Conservation (phyloP, 2,113 vertebrate genomes). For the Vimba vimba region DNA sequence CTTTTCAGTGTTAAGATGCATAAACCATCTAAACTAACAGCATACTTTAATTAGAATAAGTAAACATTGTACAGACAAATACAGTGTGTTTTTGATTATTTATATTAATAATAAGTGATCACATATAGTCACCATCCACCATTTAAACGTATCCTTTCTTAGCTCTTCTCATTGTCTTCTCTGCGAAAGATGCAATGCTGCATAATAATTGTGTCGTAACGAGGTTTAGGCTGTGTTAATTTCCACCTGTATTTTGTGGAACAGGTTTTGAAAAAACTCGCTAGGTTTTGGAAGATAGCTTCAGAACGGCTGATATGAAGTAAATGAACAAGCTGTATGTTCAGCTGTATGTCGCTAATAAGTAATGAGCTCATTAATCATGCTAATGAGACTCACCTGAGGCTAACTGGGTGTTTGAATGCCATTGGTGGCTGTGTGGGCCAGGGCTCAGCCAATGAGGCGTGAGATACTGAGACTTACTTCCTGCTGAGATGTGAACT, state of each 20-base stretch:
- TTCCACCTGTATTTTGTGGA: not conserved
- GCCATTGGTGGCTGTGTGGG: slow-evolving; percentile 53
- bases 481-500: slow-evolving; percentile 21
- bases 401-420: slow-evolving; percentile 31
- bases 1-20: not conserved
- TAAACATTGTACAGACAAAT: not conserved
- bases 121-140: not conserved
- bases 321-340: slow-evolving; percentile 31
- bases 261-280: too few relatives aligned
- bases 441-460: slow-evolving; percentile 38
- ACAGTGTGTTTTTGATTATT: not conserved
- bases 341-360: slow-evolving; percentile 62
- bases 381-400: slow-evolving; percentile 56
- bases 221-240: not conserved
- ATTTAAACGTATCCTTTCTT: not conserved
- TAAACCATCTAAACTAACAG: not conserved
- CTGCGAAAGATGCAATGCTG: not conserved
- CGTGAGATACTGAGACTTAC: slow-evolving; percentile 55
- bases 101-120: not conserved
- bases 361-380: slow-evolving; percentile 72
- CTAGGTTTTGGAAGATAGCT: not conserved
- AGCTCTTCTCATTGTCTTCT: not conserved
- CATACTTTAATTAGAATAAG: not conserved
- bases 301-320: slow-evolving; percentile 8
- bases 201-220: not conserved